Conservation (phyloP, 2,797 vertebrate species). For the Bucorvus abyssinicus region DNA sequence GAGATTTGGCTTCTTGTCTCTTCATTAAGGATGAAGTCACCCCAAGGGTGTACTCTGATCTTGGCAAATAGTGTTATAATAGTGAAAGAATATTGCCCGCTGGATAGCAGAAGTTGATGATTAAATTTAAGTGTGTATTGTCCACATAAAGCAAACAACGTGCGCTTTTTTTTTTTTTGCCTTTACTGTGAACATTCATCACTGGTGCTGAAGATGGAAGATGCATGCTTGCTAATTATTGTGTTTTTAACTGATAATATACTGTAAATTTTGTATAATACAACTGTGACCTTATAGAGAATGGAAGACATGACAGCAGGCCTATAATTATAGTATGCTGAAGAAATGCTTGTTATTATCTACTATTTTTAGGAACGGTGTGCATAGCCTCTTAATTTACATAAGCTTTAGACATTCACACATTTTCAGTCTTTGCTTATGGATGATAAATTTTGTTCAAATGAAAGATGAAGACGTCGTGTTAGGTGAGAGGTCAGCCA, state of each 20-base stretch:
- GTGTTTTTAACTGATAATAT: slow-evolving; percentile 82
- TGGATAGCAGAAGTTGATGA: slow-evolving; percentile 85
- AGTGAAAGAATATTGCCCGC: slow-evolving; percentile 77
- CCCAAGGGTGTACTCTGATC: slow-evolving; percentile 83
- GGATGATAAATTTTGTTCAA: slow-evolving; percentile 78
- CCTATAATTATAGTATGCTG: slow-evolving; percentile 76
- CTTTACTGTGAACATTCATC: slow-evolving; percentile 84
- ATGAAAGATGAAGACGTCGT: slow-evolving; percentile 72
- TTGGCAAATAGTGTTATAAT: slow-evolving; percentile 85
- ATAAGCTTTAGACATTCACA: slow-evolving; percentile 84
- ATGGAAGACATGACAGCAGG: slow-evolving; percentile 75
- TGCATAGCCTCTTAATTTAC: slow-evolving; percentile 80
- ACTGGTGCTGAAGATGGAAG: slow-evolving; percentile 77
- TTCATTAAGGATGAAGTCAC: slow-evolving; percentile 88
- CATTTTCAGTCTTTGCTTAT: slow-evolving; percentile 77
- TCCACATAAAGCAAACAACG: slow-evolving; percentile 81
- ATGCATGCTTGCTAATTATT: slow-evolving; percentile 79
- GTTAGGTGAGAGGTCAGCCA: slow-evolving; percentile 74
- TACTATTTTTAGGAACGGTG: slow-evolving; percentile 80
- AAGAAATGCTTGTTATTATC: slow-evolving; percentile 82
- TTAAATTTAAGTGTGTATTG: slow-evolving; percentile 85
- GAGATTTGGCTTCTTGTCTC: slow-evolving; percentile 68
- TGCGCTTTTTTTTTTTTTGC: not conserved
- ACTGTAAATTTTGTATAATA: slow-evolving; percentile 81
- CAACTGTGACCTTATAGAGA: slow-evolving; percentile 78